phyloP scores from a whole-genome alignment of 2,888 invertebrate species.

The Pegoplata infirma region DNA sequence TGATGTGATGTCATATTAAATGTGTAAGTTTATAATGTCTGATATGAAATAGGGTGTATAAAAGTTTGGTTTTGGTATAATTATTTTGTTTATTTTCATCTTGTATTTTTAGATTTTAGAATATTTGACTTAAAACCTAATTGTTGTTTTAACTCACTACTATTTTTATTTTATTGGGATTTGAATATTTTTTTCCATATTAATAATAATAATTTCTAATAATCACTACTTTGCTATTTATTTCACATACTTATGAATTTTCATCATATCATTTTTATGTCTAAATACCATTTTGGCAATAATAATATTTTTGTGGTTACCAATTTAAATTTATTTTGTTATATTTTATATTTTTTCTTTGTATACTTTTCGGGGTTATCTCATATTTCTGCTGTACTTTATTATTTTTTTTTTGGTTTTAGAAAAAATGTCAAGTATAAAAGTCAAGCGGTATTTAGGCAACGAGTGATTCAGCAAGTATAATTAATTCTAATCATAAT shows the following conservation, averaged over 20 bases:
- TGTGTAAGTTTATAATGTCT: no score
- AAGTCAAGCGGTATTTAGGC: constrained; percentile 77
- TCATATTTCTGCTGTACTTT: constrained; percentile 20
- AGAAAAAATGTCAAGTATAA: constrained; percentile 74
- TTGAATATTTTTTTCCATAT: background rate
- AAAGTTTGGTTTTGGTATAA: background rate
- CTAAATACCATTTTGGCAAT: constrained; percentile 57
- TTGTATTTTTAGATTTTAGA: background rate
- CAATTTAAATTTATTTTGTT: background rate
- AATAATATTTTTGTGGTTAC: background rate
- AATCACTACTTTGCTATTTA: background rate
- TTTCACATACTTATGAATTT: background rate
- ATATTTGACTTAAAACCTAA: background rate
- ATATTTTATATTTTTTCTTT: background rate
- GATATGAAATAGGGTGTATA: no score
- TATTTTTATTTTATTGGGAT: background rate
- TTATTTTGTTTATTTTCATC: background rate
- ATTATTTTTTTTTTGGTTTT: constrained; percentile 13
- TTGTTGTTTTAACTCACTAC: background rate
- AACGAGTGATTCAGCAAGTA: constrained; percentile 76
- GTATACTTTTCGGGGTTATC: background rate
- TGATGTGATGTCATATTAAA: no score
- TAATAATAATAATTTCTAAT: background rate
- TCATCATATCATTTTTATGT: constrained; percentile 5
- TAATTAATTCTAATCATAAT: constrained; percentile 65